phyloP scores from a whole-genome alignment of 2,113 vertebrate species.

The Edolisoma coerulescens region DNA sequence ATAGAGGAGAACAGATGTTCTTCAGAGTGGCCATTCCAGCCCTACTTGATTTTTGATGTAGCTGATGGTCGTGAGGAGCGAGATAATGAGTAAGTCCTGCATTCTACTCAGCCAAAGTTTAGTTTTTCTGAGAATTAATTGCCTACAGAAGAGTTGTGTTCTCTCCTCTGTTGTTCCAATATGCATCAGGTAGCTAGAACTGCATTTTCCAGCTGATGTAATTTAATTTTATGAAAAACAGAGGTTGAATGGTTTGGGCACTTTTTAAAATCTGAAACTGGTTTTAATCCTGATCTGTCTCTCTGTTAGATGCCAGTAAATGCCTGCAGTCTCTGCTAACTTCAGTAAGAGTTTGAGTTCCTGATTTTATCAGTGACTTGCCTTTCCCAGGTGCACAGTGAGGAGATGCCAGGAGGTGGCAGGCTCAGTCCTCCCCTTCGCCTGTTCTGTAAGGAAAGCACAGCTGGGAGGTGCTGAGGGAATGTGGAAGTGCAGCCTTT shows the following conservation, averaged over 20 bases:
- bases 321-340: background rate
- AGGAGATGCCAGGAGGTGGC: conserved; percentile 28
- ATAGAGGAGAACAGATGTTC: conserved; percentile 73
- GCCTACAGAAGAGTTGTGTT: background rate
- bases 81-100: conserved; percentile 76
- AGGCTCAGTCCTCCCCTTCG: background rate
- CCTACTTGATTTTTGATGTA: conserved; percentile 86
- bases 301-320: background rate
- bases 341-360: background rate
- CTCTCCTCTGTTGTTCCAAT: background rate
- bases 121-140: background rate
- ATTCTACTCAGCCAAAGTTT: background rate
- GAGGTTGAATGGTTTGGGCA: fast-evolving
- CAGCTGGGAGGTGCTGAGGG: background rate
- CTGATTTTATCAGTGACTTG: background rate
- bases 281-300: background rate
- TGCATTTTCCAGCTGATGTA: background rate
- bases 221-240: background rate
- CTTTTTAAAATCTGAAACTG: background rate
- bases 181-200: background rate
- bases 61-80: conserved; percentile 76
- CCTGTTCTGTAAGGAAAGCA: background rate
- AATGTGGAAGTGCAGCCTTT: background rate
- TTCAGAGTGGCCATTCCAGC: conserved; percentile 79
- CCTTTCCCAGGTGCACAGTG: background rate